Percentiles rank a stretch among this genome's conserved stretches.
Evolutionary conservation across 2,113 vertebrate species (phyloP).

Genomic region (Gallinago paraguaiae): DNA sequence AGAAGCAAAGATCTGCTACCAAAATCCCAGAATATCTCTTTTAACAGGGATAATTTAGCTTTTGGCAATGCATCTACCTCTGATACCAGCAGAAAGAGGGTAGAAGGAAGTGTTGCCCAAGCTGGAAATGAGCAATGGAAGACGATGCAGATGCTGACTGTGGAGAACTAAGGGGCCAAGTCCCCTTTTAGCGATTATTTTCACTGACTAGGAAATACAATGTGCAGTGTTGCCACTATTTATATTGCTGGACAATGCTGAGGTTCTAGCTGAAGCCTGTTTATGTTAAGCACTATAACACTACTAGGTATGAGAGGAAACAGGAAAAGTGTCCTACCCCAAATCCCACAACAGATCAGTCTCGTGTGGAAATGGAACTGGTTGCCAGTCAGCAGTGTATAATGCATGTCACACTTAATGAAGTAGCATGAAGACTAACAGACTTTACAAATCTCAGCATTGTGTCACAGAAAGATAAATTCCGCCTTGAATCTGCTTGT

Average conservation of each 20-base stretch:
- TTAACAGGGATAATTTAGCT: neutral
- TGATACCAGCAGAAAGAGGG: neutral
- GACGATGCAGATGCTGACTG: neutral
- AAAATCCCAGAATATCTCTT: neutral
- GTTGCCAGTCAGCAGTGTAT: neutral
- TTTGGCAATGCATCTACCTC: neutral
- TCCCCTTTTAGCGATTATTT: neutral
- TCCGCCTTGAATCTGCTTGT: neutral
- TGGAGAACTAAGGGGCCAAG: neutral
- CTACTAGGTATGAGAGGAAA: neutral
- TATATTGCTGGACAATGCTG: neutral
- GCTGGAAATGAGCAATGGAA: neutral
- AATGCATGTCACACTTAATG: neutral
- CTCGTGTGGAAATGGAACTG: neutral
- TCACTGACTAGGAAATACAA: neutral
- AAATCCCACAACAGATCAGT: neutral
- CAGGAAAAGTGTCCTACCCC: neutral
- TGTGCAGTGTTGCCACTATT: neutral
- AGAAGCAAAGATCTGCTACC: neutral
- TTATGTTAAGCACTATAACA: neutral
- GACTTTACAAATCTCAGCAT: neutral
- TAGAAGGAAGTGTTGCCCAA: neutral
- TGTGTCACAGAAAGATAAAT: neutral
- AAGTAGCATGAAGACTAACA: neutral
- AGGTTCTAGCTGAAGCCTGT: neutral